Percentiles rank a stretch among this genome's conserved stretches.
These are phyloP conservation scores for Thalassaphorura encarpata DNA, from an alignment of 1,140 invertebrate species.

Conservation along the genomic window DNA sequence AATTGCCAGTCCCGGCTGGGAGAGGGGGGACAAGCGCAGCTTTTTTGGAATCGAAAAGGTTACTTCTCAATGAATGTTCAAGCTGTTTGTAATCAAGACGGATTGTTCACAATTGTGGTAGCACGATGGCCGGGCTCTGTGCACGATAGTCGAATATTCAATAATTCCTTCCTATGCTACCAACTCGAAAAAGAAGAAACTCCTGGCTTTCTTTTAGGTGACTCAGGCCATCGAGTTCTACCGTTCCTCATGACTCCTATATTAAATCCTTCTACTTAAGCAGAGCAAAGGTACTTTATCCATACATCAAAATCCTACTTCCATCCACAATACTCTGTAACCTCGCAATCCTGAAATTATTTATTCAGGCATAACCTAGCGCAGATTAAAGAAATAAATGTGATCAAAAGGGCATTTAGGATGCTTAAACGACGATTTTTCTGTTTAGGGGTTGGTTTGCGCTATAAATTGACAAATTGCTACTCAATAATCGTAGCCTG, in stretches of 20 bases:
- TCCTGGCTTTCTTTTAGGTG: constrained; percentile 18
- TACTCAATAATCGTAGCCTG: background rate
- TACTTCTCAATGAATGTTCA: constrained; percentile 31
- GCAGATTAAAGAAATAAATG: background rate
- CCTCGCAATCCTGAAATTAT: background rate
- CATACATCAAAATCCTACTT: background rate
- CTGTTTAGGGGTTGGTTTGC: background rate
- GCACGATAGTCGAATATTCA: constrained; percentile 21
- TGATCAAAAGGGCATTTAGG: background rate
- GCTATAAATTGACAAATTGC: background rate
- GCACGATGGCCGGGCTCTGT: constrained; percentile 30
- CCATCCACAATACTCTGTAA: background rate
- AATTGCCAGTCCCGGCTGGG: no score
- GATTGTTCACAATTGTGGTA: constrained; percentile 25
- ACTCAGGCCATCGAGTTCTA: background rate
- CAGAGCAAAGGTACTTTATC: background rate
- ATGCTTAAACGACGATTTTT: background rate
- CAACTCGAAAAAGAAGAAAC: constrained; percentile 16
- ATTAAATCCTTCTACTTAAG: background rate
- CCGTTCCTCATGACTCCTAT: constrained; percentile 2
- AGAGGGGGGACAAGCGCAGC: constrained; percentile 32
- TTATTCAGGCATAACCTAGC: background rate
- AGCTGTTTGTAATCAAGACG: constrained; percentile 23
- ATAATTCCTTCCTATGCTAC: background rate
- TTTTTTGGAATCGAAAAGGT: constrained; percentile 32